Percentiles rank a stretch among this genome's conserved stretches.
Evolutionary conservation across 2,113 vertebrate species (phyloP).

Genomic region (Poeciliopsis retropinna): DNA sequence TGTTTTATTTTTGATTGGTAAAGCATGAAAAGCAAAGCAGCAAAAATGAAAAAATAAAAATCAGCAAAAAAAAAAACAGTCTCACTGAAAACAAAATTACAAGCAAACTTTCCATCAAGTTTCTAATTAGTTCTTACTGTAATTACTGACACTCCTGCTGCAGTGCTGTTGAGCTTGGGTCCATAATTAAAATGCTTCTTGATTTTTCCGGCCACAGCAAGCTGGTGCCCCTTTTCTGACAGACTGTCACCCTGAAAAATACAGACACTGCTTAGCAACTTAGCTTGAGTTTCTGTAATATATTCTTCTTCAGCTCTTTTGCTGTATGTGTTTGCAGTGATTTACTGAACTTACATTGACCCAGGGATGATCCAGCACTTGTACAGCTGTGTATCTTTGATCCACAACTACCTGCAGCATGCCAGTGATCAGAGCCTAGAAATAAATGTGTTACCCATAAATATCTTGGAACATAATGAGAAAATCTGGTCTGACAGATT

Average conservation of each 20-base stretch:
- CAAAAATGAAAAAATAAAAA: neutral
- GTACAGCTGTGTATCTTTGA: constrained; percentile 89
- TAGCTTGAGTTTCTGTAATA: neutral
- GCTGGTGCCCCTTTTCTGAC: constrained; percentile 90
- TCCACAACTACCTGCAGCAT: constrained; percentile 94
- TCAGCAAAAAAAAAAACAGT: neutral
- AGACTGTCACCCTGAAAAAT: constrained; percentile 87
- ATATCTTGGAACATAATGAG: neutral
- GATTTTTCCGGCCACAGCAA: constrained; percentile 95
- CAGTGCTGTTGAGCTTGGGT: constrained; percentile 87
- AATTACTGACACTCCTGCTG: constrained; percentile 96
- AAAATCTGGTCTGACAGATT: constrained; percentile 12
- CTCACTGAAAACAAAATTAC: constrained; percentile 8
- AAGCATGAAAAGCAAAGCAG: constrained; percentile 10
- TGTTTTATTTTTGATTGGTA: neutral
- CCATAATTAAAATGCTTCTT: constrained; percentile 96
- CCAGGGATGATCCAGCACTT: constrained; percentile 95
- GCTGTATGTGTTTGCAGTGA: neutral
- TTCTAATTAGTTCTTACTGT: constrained; percentile 86
- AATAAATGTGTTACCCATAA: constrained; percentile 1
- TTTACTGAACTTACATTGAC: constrained; percentile 89
- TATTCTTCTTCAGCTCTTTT: neutral
- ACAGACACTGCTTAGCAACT: constrained; percentile 12
- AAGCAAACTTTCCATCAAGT: constrained; percentile 11
- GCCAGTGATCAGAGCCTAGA: constrained; percentile 90